These are phyloP conservation scores for Blera fallax DNA, from an alignment of 2,888 invertebrate species.

Conservation along the genomic window DNA sequence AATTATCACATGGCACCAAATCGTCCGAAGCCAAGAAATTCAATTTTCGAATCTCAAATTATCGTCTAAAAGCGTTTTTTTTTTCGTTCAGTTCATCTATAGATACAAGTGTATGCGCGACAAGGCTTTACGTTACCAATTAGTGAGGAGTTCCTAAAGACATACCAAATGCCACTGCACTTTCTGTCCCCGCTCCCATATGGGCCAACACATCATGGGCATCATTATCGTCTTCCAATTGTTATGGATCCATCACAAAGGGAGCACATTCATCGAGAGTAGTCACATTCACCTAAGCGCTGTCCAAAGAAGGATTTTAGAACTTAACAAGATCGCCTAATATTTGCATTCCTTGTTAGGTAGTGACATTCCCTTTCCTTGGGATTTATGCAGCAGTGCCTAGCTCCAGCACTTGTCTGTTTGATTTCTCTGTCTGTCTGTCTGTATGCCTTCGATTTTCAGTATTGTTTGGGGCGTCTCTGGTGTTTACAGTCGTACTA, in stretches of 20 bases:
- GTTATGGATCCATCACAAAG: constrained; percentile 66
- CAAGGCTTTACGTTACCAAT: constrained; percentile 58
- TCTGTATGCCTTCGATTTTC: constrained; percentile 36
- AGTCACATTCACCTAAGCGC: constrained; percentile 22
- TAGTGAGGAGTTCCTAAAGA: constrained; percentile 59
- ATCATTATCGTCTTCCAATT: constrained; percentile 57
- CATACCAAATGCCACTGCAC: constrained; percentile 71
- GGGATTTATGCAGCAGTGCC: background rate
- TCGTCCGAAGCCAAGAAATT: constrained; percentile 18
- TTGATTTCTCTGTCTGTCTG: constrained; percentile 17
- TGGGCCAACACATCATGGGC: constrained; percentile 18
- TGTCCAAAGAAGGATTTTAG: constrained; percentile 38
- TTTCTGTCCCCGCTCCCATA: constrained; percentile 57
- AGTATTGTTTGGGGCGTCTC: constrained; percentile 58
- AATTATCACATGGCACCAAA: constrained; percentile 69
- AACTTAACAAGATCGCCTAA: constrained; percentile 62
- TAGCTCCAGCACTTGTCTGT: background rate
- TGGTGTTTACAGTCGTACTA: constrained; percentile 26
- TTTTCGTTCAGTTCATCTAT: background rate
- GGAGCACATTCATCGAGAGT: constrained; percentile 59
- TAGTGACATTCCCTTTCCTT: constrained; percentile 34
- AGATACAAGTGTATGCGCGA: background rate
- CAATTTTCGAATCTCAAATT: constrained; percentile 18
- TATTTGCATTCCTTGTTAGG: constrained; percentile 55
- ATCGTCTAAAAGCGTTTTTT: background rate